Evolutionary conservation across 2,113 vertebrate genomes (phyloP).

Genomic region (Sapayoa aenigma): DNA sequence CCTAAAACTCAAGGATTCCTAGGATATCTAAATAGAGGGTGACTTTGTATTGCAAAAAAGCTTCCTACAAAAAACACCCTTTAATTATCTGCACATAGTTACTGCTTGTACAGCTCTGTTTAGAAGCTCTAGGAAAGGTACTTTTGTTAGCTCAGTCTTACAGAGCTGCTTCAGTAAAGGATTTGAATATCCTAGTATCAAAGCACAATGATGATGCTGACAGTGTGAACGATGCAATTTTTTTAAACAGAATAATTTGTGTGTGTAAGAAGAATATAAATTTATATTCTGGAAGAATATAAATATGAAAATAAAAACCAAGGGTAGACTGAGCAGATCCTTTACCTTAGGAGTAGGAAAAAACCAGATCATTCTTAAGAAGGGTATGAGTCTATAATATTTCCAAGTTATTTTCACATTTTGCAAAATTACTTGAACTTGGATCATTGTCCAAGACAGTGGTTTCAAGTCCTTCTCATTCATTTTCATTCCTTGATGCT

Average conservation of each 20-base stretch:
- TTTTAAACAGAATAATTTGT: not conserved
- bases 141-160: not conserved
- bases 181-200: not conserved
- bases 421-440: not conserved
- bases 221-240: not conserved
- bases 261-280: not conserved
- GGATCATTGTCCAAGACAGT: not conserved
- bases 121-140: not conserved
- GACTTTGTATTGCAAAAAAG: not conserved
- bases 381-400: not conserved
- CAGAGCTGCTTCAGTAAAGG: not conserved
- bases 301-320: not conserved
- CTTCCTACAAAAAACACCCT: not conserved
- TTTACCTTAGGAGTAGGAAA: not conserved
- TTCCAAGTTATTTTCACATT: not conserved
- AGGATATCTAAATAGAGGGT: not conserved
- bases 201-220: fast-evolving
- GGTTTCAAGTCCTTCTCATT: not conserved
- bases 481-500: not conserved
- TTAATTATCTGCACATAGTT: not conserved
- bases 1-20: not conserved
- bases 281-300: not conserved
- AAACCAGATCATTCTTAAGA: not conserved
- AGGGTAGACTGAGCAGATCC: not conserved
- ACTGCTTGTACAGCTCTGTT: not conserved